Conservation (phyloP, 35 echinoderm and acorn worm genomes). For the Diadema setosum region DNA sequence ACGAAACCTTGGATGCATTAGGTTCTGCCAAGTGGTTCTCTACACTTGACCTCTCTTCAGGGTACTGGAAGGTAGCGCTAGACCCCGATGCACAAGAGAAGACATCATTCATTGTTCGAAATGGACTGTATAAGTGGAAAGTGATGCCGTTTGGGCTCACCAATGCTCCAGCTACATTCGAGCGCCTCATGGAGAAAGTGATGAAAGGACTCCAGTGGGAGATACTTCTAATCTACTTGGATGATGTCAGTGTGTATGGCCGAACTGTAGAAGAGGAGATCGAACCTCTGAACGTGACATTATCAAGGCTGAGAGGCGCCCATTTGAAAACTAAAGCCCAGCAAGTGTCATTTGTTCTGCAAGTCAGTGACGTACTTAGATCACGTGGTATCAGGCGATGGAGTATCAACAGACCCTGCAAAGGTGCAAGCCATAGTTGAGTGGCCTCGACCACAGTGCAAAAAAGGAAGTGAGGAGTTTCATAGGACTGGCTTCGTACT, state of each 20-base stretch:
- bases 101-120: constrained; percentile 6
- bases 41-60: constrained; percentile 1
- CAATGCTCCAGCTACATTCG: constrained; percentile 57
- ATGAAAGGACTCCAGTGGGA: constrained; percentile 42
- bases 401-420: not conserved
- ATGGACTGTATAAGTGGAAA: constrained; percentile 24
- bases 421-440: constrained; percentile 23
- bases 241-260: constrained; percentile 50
- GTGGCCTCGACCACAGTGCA: constrained; percentile 17
- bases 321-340: not conserved
- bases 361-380: not conserved
- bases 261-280: constrained; percentile 50
- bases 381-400: constrained; percentile 5
- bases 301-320: not conserved
- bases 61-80: constrained; percentile 52
- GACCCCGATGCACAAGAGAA: not conserved
- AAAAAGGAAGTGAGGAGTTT: constrained; percentile 38
- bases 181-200: constrained; percentile 54
- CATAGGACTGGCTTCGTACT: constrained; percentile 41
- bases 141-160: constrained; percentile 73
- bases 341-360: not conserved
- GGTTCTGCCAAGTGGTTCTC: too few relatives aligned
- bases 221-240: constrained; percentile 25
- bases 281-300: not conserved
- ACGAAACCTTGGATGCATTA: not conserved